Evolutionary conservation across 2,797 vertebrate species (phyloP), one percentile per base, ranked within the genome.

Genomic region (Leontopithecus rosalia): DNA sequence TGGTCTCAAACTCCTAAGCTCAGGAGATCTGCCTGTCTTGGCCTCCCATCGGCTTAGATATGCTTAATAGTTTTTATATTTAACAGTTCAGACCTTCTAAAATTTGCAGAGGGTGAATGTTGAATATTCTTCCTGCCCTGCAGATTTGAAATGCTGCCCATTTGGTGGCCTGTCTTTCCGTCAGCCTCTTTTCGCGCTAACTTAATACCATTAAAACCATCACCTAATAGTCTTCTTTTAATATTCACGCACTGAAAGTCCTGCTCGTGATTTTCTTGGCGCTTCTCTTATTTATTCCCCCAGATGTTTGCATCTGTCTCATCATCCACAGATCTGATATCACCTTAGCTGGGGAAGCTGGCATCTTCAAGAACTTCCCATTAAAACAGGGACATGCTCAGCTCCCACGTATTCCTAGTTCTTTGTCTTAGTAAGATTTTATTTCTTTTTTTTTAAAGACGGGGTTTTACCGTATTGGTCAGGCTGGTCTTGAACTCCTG

Each of bases 281-380:
- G 7, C 0, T 55, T 46, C 13, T 85, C 10, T 7, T 50, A 13
- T 19, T 82, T 9, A 4, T 19, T 41, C 30, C 30, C 52, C 52
- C 4, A 14, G 26, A 15, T 41, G 14, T 24, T 17, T 26, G 3
- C 6, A 12, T 73, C 48, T 19, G 9, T 20, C 36, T 70, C 28
- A 43, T 20, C 3, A 1, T 8, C 77, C 36, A 6, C 30, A n/a
- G 17, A 13, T 20, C 64, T 52, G 73, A 36, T 6, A 4, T 17
- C 33, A 39, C 36, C 7, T 39, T 57, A 48, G 2, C 20, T n/a
- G 30, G 48, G n/a, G 58, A 70, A 14, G 2, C 7, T 0, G 1
- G 4, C 52, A 8, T 26, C 75, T 79, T 36, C 5, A 24, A 0
- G 22, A 7, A 2, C 4, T 64, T 43, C 22, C 0, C 3, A 36